Conservation (phyloP, 2,113 vertebrate genomes). For the Microcebus lehilahytsara region DNA sequence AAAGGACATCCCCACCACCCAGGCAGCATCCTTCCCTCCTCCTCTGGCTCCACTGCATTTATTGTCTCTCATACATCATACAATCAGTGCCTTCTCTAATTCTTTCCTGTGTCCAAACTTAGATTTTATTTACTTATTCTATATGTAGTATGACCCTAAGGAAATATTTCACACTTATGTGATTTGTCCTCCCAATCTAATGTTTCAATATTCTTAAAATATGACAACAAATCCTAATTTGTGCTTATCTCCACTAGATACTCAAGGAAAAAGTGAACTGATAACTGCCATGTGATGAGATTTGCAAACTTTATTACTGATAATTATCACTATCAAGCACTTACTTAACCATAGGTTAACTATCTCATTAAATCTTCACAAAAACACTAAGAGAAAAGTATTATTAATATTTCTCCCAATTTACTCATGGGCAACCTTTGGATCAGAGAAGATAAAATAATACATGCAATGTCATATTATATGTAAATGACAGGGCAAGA, state of each 20-base stretch:
- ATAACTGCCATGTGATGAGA: background rate
- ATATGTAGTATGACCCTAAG: background rate
- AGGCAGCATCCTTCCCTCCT: background rate
- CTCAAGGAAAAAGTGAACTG: background rate
- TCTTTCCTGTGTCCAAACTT: background rate
- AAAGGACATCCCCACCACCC: no score
- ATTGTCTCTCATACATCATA: fast-evolving
- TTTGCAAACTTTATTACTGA: background rate
- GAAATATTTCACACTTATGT: background rate
- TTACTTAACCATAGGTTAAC: background rate
- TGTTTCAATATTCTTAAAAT: background rate
- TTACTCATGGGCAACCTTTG: background rate
- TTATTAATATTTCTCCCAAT: background rate
- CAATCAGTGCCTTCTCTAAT: background rate
- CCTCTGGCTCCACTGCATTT: background rate
- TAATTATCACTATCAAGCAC: background rate
- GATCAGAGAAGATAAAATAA: background rate
- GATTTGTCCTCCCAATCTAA: background rate
- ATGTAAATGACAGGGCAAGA: background rate
- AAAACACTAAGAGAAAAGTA: background rate
- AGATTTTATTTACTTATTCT: background rate
- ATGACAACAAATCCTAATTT: background rate
- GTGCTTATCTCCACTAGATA: background rate
- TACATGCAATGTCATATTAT: background rate
- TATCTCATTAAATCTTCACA: background rate